Percentiles rank a stretch among this genome's conserved stretches.
Evolutionary conservation across 2,888 invertebrate genomes (phyloP).

Genomic region (Catocala sponsa): DNA sequence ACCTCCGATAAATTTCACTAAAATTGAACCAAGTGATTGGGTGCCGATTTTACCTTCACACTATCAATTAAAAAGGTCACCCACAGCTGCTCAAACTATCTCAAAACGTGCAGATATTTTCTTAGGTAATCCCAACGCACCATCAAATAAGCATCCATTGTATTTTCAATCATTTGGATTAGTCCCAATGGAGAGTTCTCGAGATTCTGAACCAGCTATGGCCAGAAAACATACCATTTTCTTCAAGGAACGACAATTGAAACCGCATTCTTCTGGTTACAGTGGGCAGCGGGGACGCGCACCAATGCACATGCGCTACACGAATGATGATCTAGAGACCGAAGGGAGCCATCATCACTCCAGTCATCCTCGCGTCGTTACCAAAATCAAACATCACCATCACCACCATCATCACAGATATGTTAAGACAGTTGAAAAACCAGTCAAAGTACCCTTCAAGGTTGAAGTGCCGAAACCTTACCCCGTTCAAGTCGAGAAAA

Average conservation of each 20-base stretch:
- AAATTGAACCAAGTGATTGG: slow-evolving; percentile 77
- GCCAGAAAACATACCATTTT: slow-evolving; percentile 70
- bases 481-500: slow-evolving; percentile 78
- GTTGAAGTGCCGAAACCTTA: slow-evolving; percentile 89
- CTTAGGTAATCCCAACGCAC: slow-evolving; percentile 44
- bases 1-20: slow-evolving; percentile 60
- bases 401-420: slow-evolving; percentile 91
- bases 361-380: slow-evolving; percentile 64
- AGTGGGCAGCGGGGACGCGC: slow-evolving; percentile 63
- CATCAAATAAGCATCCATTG: slow-evolving; percentile 63
- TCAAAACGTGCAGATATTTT: slow-evolving; percentile 66
- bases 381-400: slow-evolving; percentile 89
- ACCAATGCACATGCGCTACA: slow-evolving; percentile 56
- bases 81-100: slow-evolving; percentile 50
- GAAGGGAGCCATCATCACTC: slow-evolving; percentile 67
- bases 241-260: slow-evolving; percentile 68
- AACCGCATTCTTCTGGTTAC: slow-evolving; percentile 72
- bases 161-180: slow-evolving; percentile 77
- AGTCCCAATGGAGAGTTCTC: slow-evolving; percentile 64
- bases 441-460: slow-evolving; percentile 80
- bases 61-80: slow-evolving; percentile 60
- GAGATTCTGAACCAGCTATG: slow-evolving; percentile 51
- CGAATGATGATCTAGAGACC: slow-evolving; percentile 64
- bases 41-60: slow-evolving; percentile 80
- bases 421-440: slow-evolving; percentile 89